Evolutionary conservation across 2,888 invertebrate genomes (phyloP), one percentile per base, ranked within the genome.

Genomic region (Rhimphoctona megacephalus): DNA sequence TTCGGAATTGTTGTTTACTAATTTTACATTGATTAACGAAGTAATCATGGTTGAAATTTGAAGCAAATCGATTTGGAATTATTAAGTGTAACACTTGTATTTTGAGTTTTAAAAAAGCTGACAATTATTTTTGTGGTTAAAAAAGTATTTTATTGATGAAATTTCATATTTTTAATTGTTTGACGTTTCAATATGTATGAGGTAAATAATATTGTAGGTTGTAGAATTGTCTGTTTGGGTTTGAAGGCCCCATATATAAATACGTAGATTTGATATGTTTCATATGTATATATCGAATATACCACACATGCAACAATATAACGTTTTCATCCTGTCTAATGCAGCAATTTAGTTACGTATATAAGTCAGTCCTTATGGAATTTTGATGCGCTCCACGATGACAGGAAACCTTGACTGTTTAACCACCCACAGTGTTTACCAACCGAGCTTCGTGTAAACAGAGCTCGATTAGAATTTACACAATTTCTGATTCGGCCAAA

Each of bases 311-410:
- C 43, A 69, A 69, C 57, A 25, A 22, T 33, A 8, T 11, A 54
- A n/a, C 73, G 30, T 61, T 61, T 30, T 43, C 36, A 77, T 17
- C 7, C n/a, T 22, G 76, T 49, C 49, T 17, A n/a, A 46, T 46
- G 46, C 49, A 33, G 49, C 30, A 33, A 46, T 64, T 66, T 22
- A 11, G 49, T n/a, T 0, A 25, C 54, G 52, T 39, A 39, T 30
- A 49, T 8, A 36, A 39, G 36, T 74, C 57, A 61, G 30, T 49
- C 64, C 70, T 72, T 77, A 83, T 66, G 80, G 83, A 83, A 85
- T 85, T 85, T 80, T 64, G 76, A 83, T 79, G 52, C 70, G 70
- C 73, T 25, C 57, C 25, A 17, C 70, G 54, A n/a, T 72, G 74
- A 74, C 74, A 43, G 39, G 22, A 61, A 43, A 9, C 73, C 64